Conservation (phyloP, 2,113 vertebrate species). For the Sander lucioperca region DNA sequence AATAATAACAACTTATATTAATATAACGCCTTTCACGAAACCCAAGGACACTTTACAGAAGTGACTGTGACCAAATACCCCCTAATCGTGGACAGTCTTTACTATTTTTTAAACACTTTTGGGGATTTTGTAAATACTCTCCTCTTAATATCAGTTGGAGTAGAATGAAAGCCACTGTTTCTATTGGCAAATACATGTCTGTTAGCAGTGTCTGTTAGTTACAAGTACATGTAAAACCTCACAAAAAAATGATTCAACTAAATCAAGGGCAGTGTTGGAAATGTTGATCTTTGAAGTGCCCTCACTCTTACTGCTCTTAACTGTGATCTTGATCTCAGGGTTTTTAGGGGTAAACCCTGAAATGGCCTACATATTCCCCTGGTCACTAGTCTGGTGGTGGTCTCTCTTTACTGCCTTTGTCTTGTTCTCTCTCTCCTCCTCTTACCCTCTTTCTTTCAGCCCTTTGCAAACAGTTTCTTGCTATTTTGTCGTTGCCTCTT, state of each 20-base stretch:
- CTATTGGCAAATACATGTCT: not conserved
- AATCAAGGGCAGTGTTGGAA: not conserved
- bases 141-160: not conserved
- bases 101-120: too few species aligned
- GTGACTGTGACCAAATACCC: too few species aligned
- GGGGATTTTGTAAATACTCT: not conserved
- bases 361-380: conserved; percentile 16
- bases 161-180: not conserved
- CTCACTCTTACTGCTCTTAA: not conserved
- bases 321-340: not conserved
- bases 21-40: too few species aligned
- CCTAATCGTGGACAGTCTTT: too few species aligned
- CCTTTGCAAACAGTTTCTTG: conserved; percentile 5
- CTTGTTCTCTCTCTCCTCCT: not conserved
- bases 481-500: conserved; percentile 22
- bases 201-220: not conserved
- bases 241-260: not conserved
- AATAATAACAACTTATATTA: too few species aligned
- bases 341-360: not conserved
- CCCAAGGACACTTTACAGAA: too few species aligned
- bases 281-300: not conserved
- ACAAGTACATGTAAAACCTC: not conserved
- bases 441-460: not conserved
- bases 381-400: not conserved
- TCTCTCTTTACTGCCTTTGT: conserved; percentile 13